These are phyloP conservation scores for Cebus imitator DNA, from an alignment of 2,113 vertebrate species.

Conservation along the genomic window DNA sequence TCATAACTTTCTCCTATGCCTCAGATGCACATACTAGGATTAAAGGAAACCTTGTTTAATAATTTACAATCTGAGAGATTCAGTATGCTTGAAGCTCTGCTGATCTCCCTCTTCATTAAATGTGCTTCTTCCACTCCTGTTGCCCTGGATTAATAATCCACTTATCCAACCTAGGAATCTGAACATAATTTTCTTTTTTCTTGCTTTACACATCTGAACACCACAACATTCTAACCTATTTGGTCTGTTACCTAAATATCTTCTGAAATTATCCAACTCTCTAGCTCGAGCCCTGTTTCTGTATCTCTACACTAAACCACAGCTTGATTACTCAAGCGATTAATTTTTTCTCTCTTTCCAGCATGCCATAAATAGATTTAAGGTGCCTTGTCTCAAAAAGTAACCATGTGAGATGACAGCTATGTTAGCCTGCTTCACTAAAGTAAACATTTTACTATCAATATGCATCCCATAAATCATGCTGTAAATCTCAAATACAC, in stretches of 20 bases:
- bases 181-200: neutral
- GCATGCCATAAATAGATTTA: neutral
- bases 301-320: neutral
- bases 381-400: neutral
- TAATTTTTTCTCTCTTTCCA: neutral
- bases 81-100: neutral
- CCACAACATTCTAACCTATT: neutral
- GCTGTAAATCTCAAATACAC: neutral
- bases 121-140: neutral
- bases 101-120: neutral
- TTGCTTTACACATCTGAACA: neutral
- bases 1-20: neutral
- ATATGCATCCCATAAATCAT: neutral
- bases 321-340: neutral
- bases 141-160: neutral
- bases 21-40: neutral
- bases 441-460: neutral
- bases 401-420: neutral
- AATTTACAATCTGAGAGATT: neutral
- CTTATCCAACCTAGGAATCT: neutral
- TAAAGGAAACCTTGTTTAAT: neutral
- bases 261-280: neutral
- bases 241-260: neutral
- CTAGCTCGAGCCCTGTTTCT: neutral
- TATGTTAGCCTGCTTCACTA: neutral